Base-by-base conservation (phyloP, 1,140 invertebrate species). In the Cephus cinctus region DNA sequence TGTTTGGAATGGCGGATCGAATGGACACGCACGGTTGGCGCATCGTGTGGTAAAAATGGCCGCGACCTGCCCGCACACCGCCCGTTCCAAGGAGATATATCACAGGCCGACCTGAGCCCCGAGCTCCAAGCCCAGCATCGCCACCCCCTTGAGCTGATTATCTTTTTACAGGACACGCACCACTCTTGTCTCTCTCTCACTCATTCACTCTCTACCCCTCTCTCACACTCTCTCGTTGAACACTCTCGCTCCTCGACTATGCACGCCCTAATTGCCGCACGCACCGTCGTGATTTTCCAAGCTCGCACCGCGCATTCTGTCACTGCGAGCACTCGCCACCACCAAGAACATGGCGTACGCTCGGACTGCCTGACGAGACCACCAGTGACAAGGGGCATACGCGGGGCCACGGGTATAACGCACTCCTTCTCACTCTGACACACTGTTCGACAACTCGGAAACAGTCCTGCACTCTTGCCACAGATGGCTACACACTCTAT, bases 31-130 rank as follows among this genome's bases (percentile, higher is more conserved):
- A 82, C 80, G 78, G 79, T 80, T 82, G 81, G 80, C 81, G 82
- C 82, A 83, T 83, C 73, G 72, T 67, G 49, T 78, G 79, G 79
- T 81, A 81, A 83, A 83, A 82, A 83, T 83, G 82, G 82, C 82
- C 80, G 82, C 80, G 78, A 69, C 52, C 61, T 62, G 52, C 49
- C 62, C 49, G 52, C 58, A 38, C 32, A n/a, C 36, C 36, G 47
- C 52, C 19, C 34, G 34, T 36, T 18, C n/a, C n/a, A n/a, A n/a
- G n/a, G n/a, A n/a, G n/a, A 4, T 5, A 42, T 12, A 18, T 40
- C 3, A 38, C 35, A 5, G 35, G 35, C 16, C 14, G 4, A 16
- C 18, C n/a, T 35, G 5, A 35, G 32, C 32, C 32, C 32, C 32
- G 32, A 14, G 4, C 32, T 14, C 32, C 32, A 35, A 16, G 32